phyloP scores from a whole-genome alignment of 1,140 invertebrate genomes.

The Drosophila ohnishii region DNA sequence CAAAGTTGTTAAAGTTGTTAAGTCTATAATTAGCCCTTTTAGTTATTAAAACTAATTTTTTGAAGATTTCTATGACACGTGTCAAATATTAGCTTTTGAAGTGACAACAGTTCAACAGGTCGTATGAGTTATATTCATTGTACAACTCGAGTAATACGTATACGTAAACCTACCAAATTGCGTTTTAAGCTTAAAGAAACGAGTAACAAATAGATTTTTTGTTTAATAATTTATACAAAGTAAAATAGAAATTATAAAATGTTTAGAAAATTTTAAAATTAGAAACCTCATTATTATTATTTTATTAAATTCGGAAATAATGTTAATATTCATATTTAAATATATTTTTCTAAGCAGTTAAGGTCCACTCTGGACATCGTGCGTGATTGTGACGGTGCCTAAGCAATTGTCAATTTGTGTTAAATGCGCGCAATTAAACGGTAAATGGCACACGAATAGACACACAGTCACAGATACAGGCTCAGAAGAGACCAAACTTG shows the following conservation, averaged over 20 bases:
- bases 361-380: constrained; percentile 27
- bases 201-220: neutral
- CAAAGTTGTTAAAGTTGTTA: neutral
- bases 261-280: neutral
- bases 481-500: constrained; percentile 1
- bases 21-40: neutral
- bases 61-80: neutral
- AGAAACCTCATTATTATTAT: no score
- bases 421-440: constrained; percentile 74
- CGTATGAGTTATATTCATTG: constrained; percentile 1
- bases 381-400: constrained; percentile 36
- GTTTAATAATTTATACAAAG: no score
- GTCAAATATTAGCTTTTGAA: neutral
- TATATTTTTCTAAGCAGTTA: neutral
- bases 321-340: no score
- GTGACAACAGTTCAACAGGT: neutral
- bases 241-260: neutral
- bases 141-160: neutral
- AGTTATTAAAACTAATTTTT: constrained; percentile 1
- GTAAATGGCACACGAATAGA: constrained; percentile 57
- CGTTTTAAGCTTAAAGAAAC: neutral
- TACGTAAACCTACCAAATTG: neutral
- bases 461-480: constrained; percentile 18
- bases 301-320: no score
- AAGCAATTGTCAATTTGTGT: constrained; percentile 77